Evolutionary conservation across 2,113 vertebrate genomes (phyloP).

Genomic region (Phycodurus eques): DNA sequence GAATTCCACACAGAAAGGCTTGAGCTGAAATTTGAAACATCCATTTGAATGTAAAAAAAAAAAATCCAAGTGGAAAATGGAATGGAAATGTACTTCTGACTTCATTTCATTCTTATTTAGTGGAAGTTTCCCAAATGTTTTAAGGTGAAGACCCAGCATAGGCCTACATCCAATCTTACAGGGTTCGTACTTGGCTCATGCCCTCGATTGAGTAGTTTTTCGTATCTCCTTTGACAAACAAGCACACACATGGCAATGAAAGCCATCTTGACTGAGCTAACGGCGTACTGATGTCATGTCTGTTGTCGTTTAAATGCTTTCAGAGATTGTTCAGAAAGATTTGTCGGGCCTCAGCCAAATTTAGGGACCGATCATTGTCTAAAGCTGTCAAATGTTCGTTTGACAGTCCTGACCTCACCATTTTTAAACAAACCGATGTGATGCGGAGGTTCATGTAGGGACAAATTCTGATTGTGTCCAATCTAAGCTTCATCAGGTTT

Average conservation of each 20-base stretch:
- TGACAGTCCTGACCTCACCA: slow-evolving; percentile 39
- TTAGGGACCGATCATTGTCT: slow-evolving; percentile 8
- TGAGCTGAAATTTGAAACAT: too few relatives aligned
- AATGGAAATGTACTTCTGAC: too few relatives aligned
- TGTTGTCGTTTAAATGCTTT: slow-evolving; percentile 37
- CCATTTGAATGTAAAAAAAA: too few relatives aligned
- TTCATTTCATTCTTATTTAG: too few relatives aligned
- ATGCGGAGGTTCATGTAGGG: slow-evolving; percentile 11
- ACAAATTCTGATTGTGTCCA: slow-evolving; percentile 59
- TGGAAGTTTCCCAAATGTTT: too few relatives aligned
- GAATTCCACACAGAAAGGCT: too few relatives aligned
- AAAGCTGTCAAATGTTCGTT: slow-evolving; percentile 14
- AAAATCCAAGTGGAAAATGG: too few relatives aligned
- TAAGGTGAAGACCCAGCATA: too few relatives aligned
- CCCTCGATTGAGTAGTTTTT: not conserved
- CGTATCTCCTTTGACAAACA: not conserved
- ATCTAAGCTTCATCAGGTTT: slow-evolving; percentile 9
- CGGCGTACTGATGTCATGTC: slow-evolving; percentile 37
- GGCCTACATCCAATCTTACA: not conserved
- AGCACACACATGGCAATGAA: not conserved
- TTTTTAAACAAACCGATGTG: slow-evolving; percentile 38
- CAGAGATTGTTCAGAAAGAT: slow-evolving; percentile 17
- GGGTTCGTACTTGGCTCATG: not conserved
- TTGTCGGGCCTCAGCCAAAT: slow-evolving; percentile 9
- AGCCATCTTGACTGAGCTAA: not conserved